These are phyloP conservation scores for Zophobas morio DNA, from an alignment of 1,140 invertebrate species.

Conservation along the genomic window DNA sequence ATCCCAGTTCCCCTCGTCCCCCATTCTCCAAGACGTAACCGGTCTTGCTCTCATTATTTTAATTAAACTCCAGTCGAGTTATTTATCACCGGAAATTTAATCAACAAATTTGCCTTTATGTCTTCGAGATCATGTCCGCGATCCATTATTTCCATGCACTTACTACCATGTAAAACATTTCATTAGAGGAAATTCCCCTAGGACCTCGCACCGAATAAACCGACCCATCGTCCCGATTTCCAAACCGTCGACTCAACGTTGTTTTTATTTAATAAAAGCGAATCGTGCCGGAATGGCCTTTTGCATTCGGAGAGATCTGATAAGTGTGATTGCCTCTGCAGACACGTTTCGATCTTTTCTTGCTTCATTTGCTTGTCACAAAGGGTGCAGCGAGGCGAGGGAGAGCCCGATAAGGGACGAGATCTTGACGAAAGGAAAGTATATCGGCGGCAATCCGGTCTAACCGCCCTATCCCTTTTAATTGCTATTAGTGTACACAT, in stretches of 20 bases:
- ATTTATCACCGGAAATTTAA: conserved; percentile 33
- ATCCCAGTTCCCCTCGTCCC: no score
- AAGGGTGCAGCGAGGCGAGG: conserved; percentile 9
- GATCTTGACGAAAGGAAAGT: no score
- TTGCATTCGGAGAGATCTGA: conserved; percentile 11
- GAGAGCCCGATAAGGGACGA: no score
- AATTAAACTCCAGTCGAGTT: conserved; percentile 18
- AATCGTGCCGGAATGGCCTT: neutral
- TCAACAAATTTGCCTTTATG: conserved; percentile 23
- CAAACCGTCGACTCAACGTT: neutral
- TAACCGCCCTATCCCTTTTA: no score
- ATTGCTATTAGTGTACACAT: no score
- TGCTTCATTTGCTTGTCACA: conserved; percentile 33
- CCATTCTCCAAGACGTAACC: neutral
- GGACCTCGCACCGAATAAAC: no score
- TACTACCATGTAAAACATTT: neutral
- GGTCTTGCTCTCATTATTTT: conserved; percentile 13
- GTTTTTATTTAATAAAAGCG: neutral
- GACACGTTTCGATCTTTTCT: conserved; percentile 31
- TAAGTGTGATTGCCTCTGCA: conserved; percentile 8
- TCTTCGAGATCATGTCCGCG: conserved; percentile 21
- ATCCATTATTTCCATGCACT: conserved; percentile 13
- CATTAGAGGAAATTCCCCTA: conserved; percentile 9
- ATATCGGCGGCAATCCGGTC: no score
- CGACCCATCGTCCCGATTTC: neutral